Percentiles rank a stretch among this genome's conserved stretches.
phyloP scores from a whole-genome alignment of 1,140 invertebrate genomes.

The Varroa destructor region DNA sequence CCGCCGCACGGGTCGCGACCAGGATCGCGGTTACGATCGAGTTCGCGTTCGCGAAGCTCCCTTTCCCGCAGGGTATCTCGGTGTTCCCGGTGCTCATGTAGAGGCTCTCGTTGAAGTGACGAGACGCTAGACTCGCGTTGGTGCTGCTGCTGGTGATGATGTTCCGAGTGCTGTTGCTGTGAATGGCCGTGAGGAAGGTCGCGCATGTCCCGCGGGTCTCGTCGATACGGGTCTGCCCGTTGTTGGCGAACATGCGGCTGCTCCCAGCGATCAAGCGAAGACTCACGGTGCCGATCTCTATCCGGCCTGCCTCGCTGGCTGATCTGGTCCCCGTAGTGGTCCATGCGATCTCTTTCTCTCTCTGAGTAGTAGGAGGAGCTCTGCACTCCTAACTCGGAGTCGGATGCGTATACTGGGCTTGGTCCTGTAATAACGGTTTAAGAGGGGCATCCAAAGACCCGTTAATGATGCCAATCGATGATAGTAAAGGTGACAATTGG shows the following conservation, averaged over 20 bases:
- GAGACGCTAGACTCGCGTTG: constrained; percentile 21
- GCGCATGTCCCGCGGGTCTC: constrained; percentile 11
- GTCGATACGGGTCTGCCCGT: not conserved
- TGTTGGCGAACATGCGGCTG: no score
- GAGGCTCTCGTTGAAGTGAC: constrained; percentile 15
- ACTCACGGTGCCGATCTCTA: constrained; percentile 25
- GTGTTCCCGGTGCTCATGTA: no score
- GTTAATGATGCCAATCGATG: no score
- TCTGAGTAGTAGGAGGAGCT: constrained; percentile 25
- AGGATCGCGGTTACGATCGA: no score
- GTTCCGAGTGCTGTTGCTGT: not conserved
- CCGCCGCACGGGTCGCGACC: no score
- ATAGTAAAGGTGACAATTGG: no score
- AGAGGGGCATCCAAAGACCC: no score
- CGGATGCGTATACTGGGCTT: constrained; percentile 25
- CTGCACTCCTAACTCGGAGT: constrained; percentile 24
- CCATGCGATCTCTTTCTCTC: constrained; percentile 21
- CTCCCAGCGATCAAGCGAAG: constrained; percentile 25
- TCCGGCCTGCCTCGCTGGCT: not conserved
- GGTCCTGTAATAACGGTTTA: not conserved
- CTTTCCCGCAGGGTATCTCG: no score
- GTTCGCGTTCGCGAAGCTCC: no score
- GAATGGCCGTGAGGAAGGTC: constrained; percentile 9
- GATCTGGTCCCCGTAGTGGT: constrained; percentile 28
- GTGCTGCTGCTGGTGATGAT: not conserved